Evolutionary conservation across 2,888 invertebrate species (phyloP).

Genomic region (Andrena trimmerana): DNA sequence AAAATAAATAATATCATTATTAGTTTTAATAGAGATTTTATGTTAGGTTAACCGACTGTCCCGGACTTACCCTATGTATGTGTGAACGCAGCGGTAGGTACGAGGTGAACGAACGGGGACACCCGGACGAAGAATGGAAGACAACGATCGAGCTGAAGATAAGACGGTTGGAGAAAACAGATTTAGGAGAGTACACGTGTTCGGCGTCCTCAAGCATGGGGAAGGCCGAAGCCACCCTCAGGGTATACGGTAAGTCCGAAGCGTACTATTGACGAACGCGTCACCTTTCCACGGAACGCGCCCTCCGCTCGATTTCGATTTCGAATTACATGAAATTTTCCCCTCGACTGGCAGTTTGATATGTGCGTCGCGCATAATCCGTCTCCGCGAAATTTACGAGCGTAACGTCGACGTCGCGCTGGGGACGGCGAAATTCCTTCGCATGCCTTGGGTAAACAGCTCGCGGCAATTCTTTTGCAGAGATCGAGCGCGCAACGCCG

Average conservation of each 20-base stretch:
- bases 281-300: slow-evolving; percentile 21
- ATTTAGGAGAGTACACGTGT: slow-evolving; percentile 90
- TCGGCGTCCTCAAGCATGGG: slow-evolving; percentile 91
- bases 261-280: slow-evolving; percentile 12
- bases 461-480: slow-evolving; percentile 66
- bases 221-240: slow-evolving; percentile 89
- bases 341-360: slow-evolving; percentile 5
- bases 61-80: slow-evolving; percentile 43
- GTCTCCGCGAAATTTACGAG: not conserved
- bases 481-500: slow-evolving; percentile 76
- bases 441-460: not conserved
- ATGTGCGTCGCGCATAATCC: not conserved
- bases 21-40: no score
- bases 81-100: slow-evolving; percentile 88
- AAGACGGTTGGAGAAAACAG: slow-evolving; percentile 87
- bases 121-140: slow-evolving; percentile 87
- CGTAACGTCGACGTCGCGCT: not conserved
- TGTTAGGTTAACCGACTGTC: slow-evolving; percentile 11
- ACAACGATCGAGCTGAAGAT: slow-evolving; percentile 88
- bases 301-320: not conserved
- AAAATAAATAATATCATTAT: no score
- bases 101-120: slow-evolving; percentile 88
- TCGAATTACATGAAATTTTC: slow-evolving; percentile 10
- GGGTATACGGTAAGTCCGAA: slow-evolving; percentile 88
- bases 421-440: not conserved